These are phyloP conservation scores for Silurus glanis DNA, from an alignment of 2,113 vertebrate species.

Conservation along the genomic window DNA sequence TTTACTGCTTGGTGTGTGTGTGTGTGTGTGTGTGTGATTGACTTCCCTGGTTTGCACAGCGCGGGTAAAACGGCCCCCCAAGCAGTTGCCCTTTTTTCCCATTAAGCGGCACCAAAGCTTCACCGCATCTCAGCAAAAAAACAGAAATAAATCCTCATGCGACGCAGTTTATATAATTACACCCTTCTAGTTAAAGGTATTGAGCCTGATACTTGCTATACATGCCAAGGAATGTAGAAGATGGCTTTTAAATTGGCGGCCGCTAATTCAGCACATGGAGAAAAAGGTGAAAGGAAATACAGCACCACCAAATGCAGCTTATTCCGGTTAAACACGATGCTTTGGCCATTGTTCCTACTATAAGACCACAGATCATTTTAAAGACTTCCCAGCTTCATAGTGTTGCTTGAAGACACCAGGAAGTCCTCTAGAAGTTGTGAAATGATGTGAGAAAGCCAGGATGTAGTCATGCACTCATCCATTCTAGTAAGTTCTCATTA, in stretches of 20 bases:
- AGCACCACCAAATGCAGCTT: not conserved
- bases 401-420: not conserved
- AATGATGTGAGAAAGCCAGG: not conserved
- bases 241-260: not conserved
- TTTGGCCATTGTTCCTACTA: not conserved
- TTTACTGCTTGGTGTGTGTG: not conserved
- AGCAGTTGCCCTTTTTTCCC: slow-evolving; percentile 77
- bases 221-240: not conserved
- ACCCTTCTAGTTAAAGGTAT: not conserved
- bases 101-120: slow-evolving; percentile 81
- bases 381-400: not conserved
- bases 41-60: not conserved
- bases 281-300: not conserved
- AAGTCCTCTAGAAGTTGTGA: not conserved
- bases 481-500: not conserved
- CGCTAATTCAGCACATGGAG: not conserved
- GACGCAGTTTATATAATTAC: slow-evolving; percentile 1
- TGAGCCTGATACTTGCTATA: not conserved
- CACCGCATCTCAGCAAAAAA: slow-evolving; percentile 56
- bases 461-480: not conserved
- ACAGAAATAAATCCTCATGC: slow-evolving; percentile 18
- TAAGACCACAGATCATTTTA: not conserved
- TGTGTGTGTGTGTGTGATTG: not conserved
- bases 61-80: slow-evolving; percentile 45
- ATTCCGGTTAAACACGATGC: not conserved